Evolutionary conservation across 2,888 invertebrate species (phyloP).

Genomic region (Carcina quercana): DNA sequence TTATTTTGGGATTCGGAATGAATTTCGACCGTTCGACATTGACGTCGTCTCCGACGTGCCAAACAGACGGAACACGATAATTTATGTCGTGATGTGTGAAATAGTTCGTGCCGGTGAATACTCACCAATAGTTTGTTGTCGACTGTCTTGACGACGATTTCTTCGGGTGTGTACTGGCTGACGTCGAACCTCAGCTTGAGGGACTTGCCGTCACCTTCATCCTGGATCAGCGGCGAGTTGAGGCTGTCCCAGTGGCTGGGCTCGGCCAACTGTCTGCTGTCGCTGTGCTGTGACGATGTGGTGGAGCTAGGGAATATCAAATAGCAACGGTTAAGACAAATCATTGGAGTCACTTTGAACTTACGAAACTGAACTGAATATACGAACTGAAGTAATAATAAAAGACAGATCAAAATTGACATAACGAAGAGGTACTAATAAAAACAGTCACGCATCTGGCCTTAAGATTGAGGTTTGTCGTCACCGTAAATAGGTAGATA

Average conservation of each 20-base stretch:
- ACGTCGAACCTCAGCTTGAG: slow-evolving; percentile 97
- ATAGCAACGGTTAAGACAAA: background rate
- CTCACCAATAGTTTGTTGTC: slow-evolving; percentile 97
- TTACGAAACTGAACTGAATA: too few relatives aligned
- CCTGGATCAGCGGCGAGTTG: slow-evolving; percentile 94
- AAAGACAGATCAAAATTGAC: too few relatives aligned
- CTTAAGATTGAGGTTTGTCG: too few relatives aligned
- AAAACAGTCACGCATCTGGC: too few relatives aligned
- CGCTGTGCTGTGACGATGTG: slow-evolving; percentile 77
- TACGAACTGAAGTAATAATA: too few relatives aligned
- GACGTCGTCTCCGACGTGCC: too few relatives aligned
- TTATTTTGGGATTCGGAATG: too few relatives aligned
- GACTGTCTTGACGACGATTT: slow-evolving; percentile 98
- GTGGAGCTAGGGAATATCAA: slow-evolving; percentile 75
- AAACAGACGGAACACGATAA: background rate
- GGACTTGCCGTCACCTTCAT: slow-evolving; percentile 94
- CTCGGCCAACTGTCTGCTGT: slow-evolving; percentile 75
- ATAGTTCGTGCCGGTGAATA: slow-evolving; percentile 17
- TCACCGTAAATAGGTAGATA: too few relatives aligned
- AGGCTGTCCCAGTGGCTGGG: slow-evolving; percentile 88
- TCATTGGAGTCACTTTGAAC: too few relatives aligned
- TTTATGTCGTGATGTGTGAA: slow-evolving; percentile 2
- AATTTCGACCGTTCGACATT: too few relatives aligned
- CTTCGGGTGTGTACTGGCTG: slow-evolving; percentile 96
- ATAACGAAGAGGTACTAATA: too few relatives aligned